Percentiles rank a stretch among this genome's conserved stretches.
These are phyloP conservation scores for Xenops minutus DNA, from an alignment of 2,797 vertebrate genomes.

Conservation along the genomic window DNA sequence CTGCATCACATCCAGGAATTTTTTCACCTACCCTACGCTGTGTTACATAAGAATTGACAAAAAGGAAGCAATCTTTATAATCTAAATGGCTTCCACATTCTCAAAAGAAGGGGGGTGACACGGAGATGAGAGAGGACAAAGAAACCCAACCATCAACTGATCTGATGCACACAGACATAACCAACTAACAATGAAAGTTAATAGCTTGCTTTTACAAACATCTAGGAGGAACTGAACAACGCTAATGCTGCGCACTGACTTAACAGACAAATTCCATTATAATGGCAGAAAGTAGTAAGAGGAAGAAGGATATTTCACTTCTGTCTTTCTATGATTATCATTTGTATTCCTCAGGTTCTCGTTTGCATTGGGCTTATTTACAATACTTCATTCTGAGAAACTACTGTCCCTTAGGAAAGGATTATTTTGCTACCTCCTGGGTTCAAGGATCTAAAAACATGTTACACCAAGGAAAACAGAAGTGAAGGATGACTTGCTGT, in stretches of 20 bases:
- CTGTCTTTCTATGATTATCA: background rate
- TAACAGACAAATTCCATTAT: background rate
- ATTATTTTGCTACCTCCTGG: background rate
- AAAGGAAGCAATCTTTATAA: background rate
- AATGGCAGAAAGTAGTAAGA: background rate
- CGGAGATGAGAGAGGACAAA: background rate
- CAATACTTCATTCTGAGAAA: background rate
- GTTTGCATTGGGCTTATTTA: background rate
- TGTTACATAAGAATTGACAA: background rate
- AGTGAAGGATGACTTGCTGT: background rate
- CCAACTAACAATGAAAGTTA: background rate
- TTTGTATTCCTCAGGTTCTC: background rate
- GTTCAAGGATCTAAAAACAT: background rate
- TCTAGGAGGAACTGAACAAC: background rate
- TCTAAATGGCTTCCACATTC: background rate
- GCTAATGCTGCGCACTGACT: background rate
- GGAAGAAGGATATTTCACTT: background rate
- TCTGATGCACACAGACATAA: background rate
- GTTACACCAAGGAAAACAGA: background rate
- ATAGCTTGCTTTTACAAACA: background rate
- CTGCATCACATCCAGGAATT: background rate
- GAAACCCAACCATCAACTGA: background rate
- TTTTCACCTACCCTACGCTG: rapidly evolving
- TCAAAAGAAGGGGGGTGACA: background rate
- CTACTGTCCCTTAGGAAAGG: background rate